Evolutionary conservation across 92 coral and sea anemone species (phyloP).

Genomic region (Paragorgia papillata): DNA sequence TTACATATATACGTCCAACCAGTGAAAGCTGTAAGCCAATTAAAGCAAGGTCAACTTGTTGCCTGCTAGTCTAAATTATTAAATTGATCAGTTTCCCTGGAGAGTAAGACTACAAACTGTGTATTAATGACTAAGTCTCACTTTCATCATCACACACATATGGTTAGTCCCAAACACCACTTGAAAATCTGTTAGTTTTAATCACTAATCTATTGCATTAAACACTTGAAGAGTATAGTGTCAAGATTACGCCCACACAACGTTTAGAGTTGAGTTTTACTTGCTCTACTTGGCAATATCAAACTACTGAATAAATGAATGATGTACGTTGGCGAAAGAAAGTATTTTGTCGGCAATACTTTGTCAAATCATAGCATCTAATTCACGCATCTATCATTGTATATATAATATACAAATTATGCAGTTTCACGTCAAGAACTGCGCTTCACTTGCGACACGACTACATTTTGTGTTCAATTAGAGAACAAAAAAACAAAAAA

Average conservation of each 20-base stretch:
- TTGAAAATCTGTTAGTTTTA: not conserved
- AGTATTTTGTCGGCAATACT: too few relatives aligned
- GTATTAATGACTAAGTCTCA: not conserved
- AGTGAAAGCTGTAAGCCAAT: slow-evolving; percentile 48
- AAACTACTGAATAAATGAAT: not conserved
- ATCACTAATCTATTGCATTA: not conserved
- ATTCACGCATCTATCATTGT: too few relatives aligned
- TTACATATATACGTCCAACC: slow-evolving; percentile 18
- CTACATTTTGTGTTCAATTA: too few relatives aligned
- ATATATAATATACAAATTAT: too few relatives aligned
- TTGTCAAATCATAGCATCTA: too few relatives aligned
- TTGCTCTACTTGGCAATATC: too few relatives aligned
- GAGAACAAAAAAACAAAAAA: too few relatives aligned
- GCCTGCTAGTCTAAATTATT: slow-evolving; percentile 43
- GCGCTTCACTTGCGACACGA: too few relatives aligned
- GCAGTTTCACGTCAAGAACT: too few relatives aligned
- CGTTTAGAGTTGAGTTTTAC: slow-evolving; percentile 10
- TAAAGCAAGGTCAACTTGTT: slow-evolving; percentile 42
- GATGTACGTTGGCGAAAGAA: not conserved
- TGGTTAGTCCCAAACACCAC: not conserved
- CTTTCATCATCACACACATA: not conserved
- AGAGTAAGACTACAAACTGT: slow-evolving; percentile 5
- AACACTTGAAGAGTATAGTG: not conserved
- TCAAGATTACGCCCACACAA: slow-evolving; percentile 36
- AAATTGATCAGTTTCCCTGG: slow-evolving; percentile 33